Base-by-base conservation (phyloP, 2,113 vertebrate species). In the Tachycineta bicolor region DNA sequence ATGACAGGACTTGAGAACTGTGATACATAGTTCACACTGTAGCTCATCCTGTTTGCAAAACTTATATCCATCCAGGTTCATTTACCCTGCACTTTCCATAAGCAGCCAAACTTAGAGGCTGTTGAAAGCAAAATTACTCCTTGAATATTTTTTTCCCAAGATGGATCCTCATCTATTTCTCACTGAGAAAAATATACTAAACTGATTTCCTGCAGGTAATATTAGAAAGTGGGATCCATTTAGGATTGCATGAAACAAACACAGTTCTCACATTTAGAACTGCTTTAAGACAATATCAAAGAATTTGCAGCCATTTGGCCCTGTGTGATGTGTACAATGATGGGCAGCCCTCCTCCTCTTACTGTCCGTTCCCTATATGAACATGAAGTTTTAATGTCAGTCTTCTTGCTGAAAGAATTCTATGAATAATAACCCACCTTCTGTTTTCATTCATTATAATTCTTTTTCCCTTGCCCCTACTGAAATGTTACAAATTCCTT, bases 321-420 rank as follows among this genome's bases (percentile, higher is more conserved):
- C 68, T 67, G 5, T 64, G 33, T 60, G 44, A 85, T 65, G 23
- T 49, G 12, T 46, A 70, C 17, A 24, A 81, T 78, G 53, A 95
- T 1, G 20, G 70, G 78, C 52, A 93, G 12, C 25, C 21, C 15
- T 85, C n/a, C 41, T 92, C 19, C 10, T 84, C 39, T 87, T 26
- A 14, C 6, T 68, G 33, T 60, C 23, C 20, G 43, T 6, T 34
- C 9, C 12, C 23, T 84, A 29, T 11, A 11, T 31, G n/a, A 79
- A 82, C 29, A 23, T 6, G 24, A 39, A 76, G n/a, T 83, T 96
- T 93, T 82, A 92, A 70, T 5, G 2, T 83, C 86, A 91, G 24
- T n/a, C 58, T 86, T n/a, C 82, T 90, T 95, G 75, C 83, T 90
- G 88, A 92, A 95, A 96, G 58, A 39, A 88, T 88, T 91, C 70